phyloP scores from a whole-genome alignment of 2,888 invertebrate species.

The Tachina grossa region DNA sequence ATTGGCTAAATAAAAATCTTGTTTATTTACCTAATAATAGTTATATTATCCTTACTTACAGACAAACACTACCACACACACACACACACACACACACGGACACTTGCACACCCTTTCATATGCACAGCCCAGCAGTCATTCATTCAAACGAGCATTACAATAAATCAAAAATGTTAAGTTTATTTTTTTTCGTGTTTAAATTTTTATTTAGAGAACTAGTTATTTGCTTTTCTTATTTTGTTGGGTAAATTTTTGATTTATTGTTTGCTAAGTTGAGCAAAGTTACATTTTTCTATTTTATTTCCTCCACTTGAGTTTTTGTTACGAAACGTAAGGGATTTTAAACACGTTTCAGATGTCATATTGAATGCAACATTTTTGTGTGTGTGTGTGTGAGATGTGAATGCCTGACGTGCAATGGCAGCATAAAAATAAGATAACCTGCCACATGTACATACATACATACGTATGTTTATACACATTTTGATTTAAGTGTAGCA shows the following conservation, averaged over 20 bases:
- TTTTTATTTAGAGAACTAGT: conserved; percentile 3
- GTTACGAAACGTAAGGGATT: conserved; percentile 47
- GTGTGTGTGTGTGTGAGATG: background rate
- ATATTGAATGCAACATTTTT: conserved; percentile 58
- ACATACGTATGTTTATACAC: conserved; percentile 11
- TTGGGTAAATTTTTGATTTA: conserved; percentile 55
- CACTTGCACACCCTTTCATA: background rate
- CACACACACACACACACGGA: background rate
- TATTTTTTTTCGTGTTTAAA: background rate
- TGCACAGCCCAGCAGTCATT: background rate
- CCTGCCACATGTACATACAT: conserved; percentile 8
- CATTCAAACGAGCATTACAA: background rate
- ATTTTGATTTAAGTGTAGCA: conserved; percentile 13
- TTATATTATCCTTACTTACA: conserved; percentile 4
- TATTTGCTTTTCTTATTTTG: conserved; percentile 25
- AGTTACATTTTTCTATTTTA: conserved; percentile 6
- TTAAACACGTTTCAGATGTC: conserved; percentile 64
- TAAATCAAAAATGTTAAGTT: conserved; percentile 35
- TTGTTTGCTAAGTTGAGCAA: conserved; percentile 54
- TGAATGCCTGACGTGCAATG: conserved; percentile 22
- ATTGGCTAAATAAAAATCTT: conserved; percentile 35
- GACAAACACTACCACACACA: too few relatives aligned
- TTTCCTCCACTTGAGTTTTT: conserved; percentile 16
- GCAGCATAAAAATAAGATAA: conserved; percentile 25
- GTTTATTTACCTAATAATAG: conserved; percentile 58